Evolutionary conservation across 92 coral and sea anemone genomes (phyloP).

Genomic region (Phenganax stokvisi): DNA sequence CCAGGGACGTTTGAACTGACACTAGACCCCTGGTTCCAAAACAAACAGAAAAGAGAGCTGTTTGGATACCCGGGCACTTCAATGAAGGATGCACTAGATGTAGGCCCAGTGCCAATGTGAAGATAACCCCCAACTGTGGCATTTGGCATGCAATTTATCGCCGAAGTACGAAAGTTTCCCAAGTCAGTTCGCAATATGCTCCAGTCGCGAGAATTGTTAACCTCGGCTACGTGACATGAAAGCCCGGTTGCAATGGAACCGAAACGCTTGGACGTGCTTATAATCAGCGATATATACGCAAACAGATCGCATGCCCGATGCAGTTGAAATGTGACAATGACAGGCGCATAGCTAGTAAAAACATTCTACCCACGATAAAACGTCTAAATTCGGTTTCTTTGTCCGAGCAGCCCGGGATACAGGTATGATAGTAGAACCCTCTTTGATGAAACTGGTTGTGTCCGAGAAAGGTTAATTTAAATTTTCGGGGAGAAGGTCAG

Average conservation of each 20-base stretch:
- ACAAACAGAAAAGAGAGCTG: not conserved
- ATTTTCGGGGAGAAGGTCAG: too few relatives aligned
- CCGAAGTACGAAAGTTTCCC: not conserved
- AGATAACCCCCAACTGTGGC: not conserved
- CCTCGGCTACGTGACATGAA: too few relatives aligned
- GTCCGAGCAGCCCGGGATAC: too few relatives aligned
- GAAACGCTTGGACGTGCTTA: too few relatives aligned
- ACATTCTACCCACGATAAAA: too few relatives aligned
- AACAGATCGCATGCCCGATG: too few relatives aligned
- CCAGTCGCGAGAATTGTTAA: not conserved
- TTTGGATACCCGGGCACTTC: too few relatives aligned
- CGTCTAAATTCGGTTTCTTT: not conserved
- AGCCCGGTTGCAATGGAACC: too few relatives aligned
- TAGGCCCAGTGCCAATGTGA: not conserved
- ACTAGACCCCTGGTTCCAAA: constrained; percentile 20
- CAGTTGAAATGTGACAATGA: too few relatives aligned
- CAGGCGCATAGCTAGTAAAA: not conserved
- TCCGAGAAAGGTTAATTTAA: too few relatives aligned
- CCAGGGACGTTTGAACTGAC: not conserved
- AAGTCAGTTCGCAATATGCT: not conserved
- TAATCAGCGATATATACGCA: too few relatives aligned
- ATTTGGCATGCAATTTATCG: not conserved
- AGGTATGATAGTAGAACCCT: not conserved
- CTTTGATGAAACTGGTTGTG: not conserved
- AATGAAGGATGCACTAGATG: not conserved